phyloP scores from a whole-genome alignment of 2,888 invertebrate genomes.

The Petrolisthes cinctipes region DNA sequence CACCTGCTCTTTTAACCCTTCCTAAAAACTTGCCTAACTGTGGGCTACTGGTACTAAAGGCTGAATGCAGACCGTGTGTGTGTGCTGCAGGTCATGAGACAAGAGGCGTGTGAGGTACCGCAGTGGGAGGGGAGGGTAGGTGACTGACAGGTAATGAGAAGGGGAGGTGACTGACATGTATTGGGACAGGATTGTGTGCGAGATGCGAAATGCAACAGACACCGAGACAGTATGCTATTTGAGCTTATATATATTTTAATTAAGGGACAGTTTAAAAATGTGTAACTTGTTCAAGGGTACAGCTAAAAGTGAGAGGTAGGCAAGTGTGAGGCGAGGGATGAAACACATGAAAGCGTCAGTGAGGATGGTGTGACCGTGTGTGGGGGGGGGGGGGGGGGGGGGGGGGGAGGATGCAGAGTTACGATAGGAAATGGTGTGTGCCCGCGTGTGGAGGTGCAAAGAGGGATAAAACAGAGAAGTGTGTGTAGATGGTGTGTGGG shows the following conservation, averaged over 20 bases:
- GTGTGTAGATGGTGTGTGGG: too few relatives aligned
- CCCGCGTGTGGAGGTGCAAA: too few relatives aligned
- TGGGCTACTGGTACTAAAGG: too few relatives aligned
- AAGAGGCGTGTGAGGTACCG: neutral
- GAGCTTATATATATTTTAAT: too few relatives aligned
- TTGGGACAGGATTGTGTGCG: neutral
- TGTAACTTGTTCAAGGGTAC: neutral
- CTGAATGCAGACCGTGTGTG: too few relatives aligned
- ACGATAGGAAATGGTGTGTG: too few relatives aligned
- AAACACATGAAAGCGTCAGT: too few relatives aligned
- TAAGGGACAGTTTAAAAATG: too few relatives aligned
- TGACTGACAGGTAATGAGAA: neutral
- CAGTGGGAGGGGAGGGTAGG: neutral
- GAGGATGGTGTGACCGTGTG: neutral
- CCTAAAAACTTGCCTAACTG: neutral
- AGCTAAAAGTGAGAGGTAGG: neutral
- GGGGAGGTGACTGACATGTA: neutral
- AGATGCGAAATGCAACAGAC: neutral
- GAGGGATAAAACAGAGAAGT: too few relatives aligned
- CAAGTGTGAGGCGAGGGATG: neutral
- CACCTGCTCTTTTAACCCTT: neutral
- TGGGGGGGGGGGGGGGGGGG: neutral
- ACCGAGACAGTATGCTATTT: neutral
- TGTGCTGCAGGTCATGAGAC: neutral
- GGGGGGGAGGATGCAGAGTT: neutral